Evolutionary conservation across 2,888 invertebrate genomes (phyloP), one percentile per base, ranked within the genome.

Genomic region (Brenthis hecate): DNA sequence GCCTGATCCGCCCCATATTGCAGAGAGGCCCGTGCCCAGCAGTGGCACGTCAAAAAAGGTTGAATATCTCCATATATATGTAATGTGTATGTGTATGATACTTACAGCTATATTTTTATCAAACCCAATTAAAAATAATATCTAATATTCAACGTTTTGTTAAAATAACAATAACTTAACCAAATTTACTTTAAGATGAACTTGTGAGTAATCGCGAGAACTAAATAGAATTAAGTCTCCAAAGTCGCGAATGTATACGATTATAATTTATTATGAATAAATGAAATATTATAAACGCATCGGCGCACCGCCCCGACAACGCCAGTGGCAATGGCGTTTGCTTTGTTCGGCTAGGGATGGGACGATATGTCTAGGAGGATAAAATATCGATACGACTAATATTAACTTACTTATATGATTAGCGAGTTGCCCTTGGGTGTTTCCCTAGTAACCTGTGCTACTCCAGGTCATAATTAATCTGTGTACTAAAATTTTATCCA

Each of bases 181-280:
- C 19, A 57, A 43, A 57, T 57, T 57, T 43, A 48, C 47, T n/a
- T 23, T 28, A 48, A 60, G 58, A 50, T 28, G 60, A n/a, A 28
- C n/a, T 50, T 32, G 50, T 32, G 50, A 60, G 50, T 60, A 58
- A 58, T 57, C n/a, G 28, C 66, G 32, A 62, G 63, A 67, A 69
- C 72, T 77, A 82, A 86, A 87, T 80, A 75, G 82, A 83, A 85
- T 88, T 85, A 85, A 84, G 78, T 84, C 84, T 81, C 79, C 74
- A 65, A 75, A 77, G 75, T 76, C 75, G 76, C 77, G 76, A 80
- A 80, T 81, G 79, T 84, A 84, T 82, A 82, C 85, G 91, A 92
- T 92, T 92, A 92, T 91, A 91, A 91, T 92, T 92, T 92, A 92
- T 92, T 90, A 92, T 91, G 92, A 92, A 92, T 92, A 92, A 92